phyloP scores from a whole-genome alignment of 2,888 invertebrate genomes.

The Incurvaria masculella region DNA sequence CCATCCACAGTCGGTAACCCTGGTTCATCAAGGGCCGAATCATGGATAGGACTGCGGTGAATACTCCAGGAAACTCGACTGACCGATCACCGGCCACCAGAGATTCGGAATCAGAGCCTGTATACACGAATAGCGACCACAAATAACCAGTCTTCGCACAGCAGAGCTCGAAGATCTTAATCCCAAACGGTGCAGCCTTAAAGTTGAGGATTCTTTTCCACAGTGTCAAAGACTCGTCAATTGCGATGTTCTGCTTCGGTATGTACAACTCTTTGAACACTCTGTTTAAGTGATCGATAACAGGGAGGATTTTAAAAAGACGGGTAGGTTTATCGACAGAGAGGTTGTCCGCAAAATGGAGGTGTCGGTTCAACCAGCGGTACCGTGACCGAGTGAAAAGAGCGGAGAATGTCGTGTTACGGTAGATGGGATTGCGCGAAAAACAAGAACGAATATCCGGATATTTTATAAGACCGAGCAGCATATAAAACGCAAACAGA shows the following conservation, averaged over 20 bases:
- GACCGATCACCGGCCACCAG: no score
- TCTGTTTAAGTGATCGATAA: constrained; percentile 1
- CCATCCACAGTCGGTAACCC: constrained; percentile 12
- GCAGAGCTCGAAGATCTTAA: constrained; percentile 6
- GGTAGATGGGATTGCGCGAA: neutral
- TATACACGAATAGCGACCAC: constrained; percentile 5
- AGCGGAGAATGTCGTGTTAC: neutral
- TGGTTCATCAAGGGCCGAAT: constrained; percentile 1
- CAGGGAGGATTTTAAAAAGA: neutral
- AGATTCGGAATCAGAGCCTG: neutral
- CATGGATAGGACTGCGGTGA: neutral
- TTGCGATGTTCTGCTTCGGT: neutral
- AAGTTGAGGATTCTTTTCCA: constrained; percentile 1
- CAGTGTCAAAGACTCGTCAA: constrained; percentile 4
- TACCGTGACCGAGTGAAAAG: neutral
- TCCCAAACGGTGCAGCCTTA: constrained; percentile 3
- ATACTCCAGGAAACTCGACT: no score
- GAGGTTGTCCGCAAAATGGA: neutral
- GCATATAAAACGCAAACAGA: constrained; percentile 6
- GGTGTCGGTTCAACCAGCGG: neutral
- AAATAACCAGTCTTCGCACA: constrained; percentile 4
- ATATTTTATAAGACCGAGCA: constrained; percentile 2
- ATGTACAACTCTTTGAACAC: constrained; percentile 2
- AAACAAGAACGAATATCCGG: constrained; percentile 3
- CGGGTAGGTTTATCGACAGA: neutral